These are phyloP conservation scores for Patella pellucida DNA, from an alignment of 2,888 invertebrate species.

Conservation along the genomic window DNA sequence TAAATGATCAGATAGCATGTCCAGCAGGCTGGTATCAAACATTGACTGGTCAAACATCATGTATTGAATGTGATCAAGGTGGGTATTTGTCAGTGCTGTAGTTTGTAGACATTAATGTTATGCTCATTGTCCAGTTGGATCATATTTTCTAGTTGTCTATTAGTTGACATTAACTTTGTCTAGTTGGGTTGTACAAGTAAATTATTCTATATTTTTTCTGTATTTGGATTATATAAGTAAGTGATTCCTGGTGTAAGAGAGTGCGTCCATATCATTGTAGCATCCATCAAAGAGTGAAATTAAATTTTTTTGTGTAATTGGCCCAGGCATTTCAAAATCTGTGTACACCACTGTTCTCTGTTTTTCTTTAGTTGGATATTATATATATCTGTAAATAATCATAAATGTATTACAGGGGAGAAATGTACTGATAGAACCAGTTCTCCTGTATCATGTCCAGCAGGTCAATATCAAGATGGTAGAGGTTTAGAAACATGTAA, in stretches of 20 bases:
- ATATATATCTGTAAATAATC: too few relatives aligned
- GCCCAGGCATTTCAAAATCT: too few relatives aligned
- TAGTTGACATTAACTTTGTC: too few relatives aligned
- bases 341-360: too few relatives aligned
- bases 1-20: conserved; percentile 49
- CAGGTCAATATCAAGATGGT: conserved; percentile 59
- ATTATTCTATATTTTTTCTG: too few relatives aligned
- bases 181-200: too few relatives aligned
- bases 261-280: too few relatives aligned
- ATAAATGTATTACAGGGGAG: conserved; percentile 40
- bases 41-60: conserved; percentile 45
- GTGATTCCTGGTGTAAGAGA: too few relatives aligned
- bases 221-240: too few relatives aligned
- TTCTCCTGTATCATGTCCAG: conserved; percentile 44
- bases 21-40: conserved; percentile 57
- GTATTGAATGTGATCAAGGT: conserved; percentile 62
- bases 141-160: neutral
- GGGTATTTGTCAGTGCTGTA: conserved; percentile 20
- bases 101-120: neutral
- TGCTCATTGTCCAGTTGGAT: neutral
- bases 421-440: conserved; percentile 49
- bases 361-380: too few relatives aligned
- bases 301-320: too few relatives aligned
- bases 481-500: conserved; percentile 55
- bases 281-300: too few relatives aligned